Conservation (phyloP, 2,797 vertebrate genomes). For the Tolypeutes matacus region DNA sequence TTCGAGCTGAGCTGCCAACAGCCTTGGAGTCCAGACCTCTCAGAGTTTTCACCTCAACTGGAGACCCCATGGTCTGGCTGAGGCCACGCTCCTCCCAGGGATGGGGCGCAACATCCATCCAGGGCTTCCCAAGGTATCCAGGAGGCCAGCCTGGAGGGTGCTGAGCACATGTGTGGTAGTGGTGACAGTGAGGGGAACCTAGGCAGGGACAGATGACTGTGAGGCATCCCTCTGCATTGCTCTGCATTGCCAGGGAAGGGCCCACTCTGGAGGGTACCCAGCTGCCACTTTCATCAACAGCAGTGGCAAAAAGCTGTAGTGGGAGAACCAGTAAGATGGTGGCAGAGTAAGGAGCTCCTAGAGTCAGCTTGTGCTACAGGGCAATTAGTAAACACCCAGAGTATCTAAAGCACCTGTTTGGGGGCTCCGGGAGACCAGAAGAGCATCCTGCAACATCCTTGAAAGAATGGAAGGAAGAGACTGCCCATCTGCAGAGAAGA, state of each 20-base stretch:
- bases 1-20: not conserved
- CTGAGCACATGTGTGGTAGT: not conserved
- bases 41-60: not conserved
- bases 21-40: not conserved
- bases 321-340: no score
- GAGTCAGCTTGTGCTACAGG: no score
- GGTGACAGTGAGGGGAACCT: not conserved
- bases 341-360: no score
- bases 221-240: not conserved
- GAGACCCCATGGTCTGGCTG: not conserved
- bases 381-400: no score
- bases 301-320: not conserved
- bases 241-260: not conserved
- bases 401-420: no score
- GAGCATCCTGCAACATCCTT: no score
- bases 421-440: no score
- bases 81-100: not conserved
- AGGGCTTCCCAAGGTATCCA: not conserved
- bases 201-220: not conserved
- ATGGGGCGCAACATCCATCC: not conserved
- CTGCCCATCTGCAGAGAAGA: no score
- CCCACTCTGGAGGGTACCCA: not conserved
- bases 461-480: no score
- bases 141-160: not conserved
- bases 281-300: not conserved